Evolutionary conservation across 2,797 vertebrate genomes (phyloP), one percentile per base, ranked within the genome.

Genomic region (Geotrypetes seraphini): DNA sequence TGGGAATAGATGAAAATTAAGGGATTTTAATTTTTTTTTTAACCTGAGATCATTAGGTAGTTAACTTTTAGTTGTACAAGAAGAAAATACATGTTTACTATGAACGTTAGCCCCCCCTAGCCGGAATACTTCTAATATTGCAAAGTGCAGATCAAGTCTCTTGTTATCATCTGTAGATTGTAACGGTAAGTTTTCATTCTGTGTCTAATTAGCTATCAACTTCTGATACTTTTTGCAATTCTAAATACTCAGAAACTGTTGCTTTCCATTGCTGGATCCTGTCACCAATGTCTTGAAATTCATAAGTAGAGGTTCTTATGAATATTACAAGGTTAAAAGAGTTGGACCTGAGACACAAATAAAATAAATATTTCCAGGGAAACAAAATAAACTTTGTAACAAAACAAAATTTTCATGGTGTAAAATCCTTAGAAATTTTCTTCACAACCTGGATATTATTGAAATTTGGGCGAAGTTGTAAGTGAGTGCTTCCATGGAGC

Each of bases 381-480:
- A n/a, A n/a, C n/a, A n/a, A n/a, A n/a, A n/a, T n/a, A n/a, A n/a
- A n/a, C n/a, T n/a, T n/a, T n/a, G n/a, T n/a, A n/a, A n/a, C n/a
- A n/a, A n/a, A n/a, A n/a, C n/a, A n/a, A n/a, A n/a, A n/a, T n/a
- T n/a, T n/a, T n/a, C n/a, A n/a, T 14, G 3, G 8, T 18, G 45
- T 51, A 64, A n/a, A 60, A 48, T 66, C 60, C 72, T 61, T 49
- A 47, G 47, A 50, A 51, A 36, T 52, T 41, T 52, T 47, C 48
- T 57, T 56, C 55, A 45, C 59, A 44, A 49, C 62, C 57, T 49
- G 36, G 19, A 39, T 61, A 63, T 71, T 77, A 71, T 71, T 71
- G 75, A 79, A 77, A 77, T 60, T 81, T 79, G 69, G 71, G 74
- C 62, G 69, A 82, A 79, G 71, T 73, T 80, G 29, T 73, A 74